These are phyloP conservation scores for Aphidoletes aphidimyza DNA, from an alignment of 2,888 invertebrate genomes.

Conservation along the genomic window DNA sequence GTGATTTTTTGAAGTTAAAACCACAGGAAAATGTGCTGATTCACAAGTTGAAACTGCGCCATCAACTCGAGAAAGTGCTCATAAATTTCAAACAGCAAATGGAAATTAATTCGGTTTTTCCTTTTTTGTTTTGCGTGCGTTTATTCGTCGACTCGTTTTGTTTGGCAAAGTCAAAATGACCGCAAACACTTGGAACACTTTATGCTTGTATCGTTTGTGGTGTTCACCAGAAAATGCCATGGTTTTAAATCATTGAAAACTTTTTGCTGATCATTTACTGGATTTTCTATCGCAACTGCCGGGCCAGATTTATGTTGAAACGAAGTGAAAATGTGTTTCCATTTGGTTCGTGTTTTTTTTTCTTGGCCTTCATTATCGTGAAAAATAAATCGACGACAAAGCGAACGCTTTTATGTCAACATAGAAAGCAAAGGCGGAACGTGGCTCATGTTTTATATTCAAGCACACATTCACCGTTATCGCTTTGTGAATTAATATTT, in stretches of 20 bases:
- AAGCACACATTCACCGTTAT: not conserved
- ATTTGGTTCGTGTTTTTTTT: too few relatives aligned
- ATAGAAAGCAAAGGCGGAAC: not conserved
- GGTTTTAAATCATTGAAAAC: conserved; percentile 7
- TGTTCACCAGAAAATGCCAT: not conserved
- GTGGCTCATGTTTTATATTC: too few relatives aligned
- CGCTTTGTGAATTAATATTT: not conserved
- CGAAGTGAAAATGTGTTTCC: conserved; percentile 37
- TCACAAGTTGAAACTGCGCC: not conserved
- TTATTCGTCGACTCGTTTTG: not conserved
- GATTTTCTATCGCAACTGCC: not conserved
- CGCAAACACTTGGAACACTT: conserved; percentile 31
- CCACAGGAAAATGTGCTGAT: conserved; percentile 21
- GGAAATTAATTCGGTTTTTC: conserved; percentile 19
- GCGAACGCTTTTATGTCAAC: conserved; percentile 34
- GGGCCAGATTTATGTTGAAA: conserved; percentile 16
- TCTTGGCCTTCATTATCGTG: conserved; percentile 14
- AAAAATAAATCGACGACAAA: not conserved
- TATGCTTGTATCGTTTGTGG: not conserved
- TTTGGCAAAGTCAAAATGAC: conserved; percentile 10
- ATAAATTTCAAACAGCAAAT: conserved; percentile 26
- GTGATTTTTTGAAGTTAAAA: conserved; percentile 48
- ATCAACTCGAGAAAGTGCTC: not conserved
- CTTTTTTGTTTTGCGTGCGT: conserved; percentile 18
- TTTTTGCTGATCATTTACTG: conserved; percentile 15